Percentiles rank a stretch among this genome's conserved stretches.
phyloP scores from a whole-genome alignment of 2,888 invertebrate genomes.

The Didymodactylos carnosus region DNA sequence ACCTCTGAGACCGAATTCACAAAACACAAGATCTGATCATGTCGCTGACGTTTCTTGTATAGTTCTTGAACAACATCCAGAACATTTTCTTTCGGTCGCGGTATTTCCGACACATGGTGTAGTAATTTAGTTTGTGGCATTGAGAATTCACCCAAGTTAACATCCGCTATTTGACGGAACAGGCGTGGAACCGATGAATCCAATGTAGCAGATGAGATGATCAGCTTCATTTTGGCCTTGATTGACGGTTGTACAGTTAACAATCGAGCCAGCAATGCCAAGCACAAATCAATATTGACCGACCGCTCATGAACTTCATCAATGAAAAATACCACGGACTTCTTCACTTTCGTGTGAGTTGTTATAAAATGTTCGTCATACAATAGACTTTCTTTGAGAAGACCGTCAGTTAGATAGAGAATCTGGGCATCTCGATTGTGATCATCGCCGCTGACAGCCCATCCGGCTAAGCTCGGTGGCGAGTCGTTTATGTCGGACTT shows the following conservation, averaged over 20 bases:
- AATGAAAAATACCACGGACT: not conserved
- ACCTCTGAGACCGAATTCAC: not conserved
- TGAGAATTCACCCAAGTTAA: not conserved
- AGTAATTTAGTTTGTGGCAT: not conserved
- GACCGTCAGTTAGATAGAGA: not conserved
- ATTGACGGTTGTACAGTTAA: not conserved
- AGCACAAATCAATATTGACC: not conserved
- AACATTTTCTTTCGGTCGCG: not conserved
- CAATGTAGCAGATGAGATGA: not conserved
- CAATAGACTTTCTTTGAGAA: not conserved
- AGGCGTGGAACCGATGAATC: not conserved
- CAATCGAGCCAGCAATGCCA: not conserved
- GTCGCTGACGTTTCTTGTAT: not conserved
- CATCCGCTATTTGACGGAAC: not conserved
- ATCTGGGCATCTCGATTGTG: not conserved
- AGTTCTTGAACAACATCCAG: not conserved
- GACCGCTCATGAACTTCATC: not conserved
- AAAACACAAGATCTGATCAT: not conserved
- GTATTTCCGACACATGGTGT: not conserved
- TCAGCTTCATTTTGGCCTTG: not conserved
- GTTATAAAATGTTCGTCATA: not conserved
- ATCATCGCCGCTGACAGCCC: not conserved
- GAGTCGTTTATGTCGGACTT: not conserved
- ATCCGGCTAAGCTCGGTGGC: not conserved
- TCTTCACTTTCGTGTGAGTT: not conserved